Evolutionary conservation across 2,888 invertebrate genomes (phyloP), one percentile per base, ranked within the genome.

Genomic region (Prosopocoilus inquinatus): DNA sequence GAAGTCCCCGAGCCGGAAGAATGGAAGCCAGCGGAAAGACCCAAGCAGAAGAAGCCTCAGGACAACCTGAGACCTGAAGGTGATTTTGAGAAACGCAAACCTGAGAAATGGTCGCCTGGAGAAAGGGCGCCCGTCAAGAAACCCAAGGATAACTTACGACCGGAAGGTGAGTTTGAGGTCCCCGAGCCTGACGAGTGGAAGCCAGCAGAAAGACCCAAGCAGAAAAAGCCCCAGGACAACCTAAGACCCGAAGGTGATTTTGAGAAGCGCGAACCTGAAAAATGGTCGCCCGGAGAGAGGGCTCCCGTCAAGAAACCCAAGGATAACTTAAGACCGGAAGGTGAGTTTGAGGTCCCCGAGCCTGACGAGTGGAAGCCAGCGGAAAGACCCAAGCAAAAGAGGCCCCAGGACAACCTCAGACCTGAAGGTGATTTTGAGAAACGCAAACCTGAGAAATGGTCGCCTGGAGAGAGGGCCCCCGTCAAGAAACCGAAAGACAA

Each of bases 191-290:
- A 80, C 2, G 68, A 79, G 62, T 81, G 80, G 77, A 43, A 62
- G 57, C 75, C 77, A 9, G 79, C 75, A 12, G 80, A 81, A 45
- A 67, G 80, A 48, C 72, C 76, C 0, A 71, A 73, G 0, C 71
- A 72, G 1, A 74, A 69, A 52, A 76, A 72, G 63, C 78, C 79
- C 16, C 64, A 74, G 47, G 81, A 81, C 61, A 87, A 87, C 69
- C 73, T 86, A 0, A 77, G 74, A 47, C 82, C 84, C 0, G 87
- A 86, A 68, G 86, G 87, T 1, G 82, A 84, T 0, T 66, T 63
- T 47, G 75, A 75, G 16, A 69, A 58, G 55, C 66, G 68, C 1
- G 53, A 59, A 50, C 78, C 75, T 0, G 70, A 74, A 34, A 52
- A 64, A 60, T 79, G 74, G 78, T 67, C 64, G 11, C 61, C 81